Conservation (phyloP, 2,797 vertebrate species). For the Coccyzus lansbergi region DNA sequence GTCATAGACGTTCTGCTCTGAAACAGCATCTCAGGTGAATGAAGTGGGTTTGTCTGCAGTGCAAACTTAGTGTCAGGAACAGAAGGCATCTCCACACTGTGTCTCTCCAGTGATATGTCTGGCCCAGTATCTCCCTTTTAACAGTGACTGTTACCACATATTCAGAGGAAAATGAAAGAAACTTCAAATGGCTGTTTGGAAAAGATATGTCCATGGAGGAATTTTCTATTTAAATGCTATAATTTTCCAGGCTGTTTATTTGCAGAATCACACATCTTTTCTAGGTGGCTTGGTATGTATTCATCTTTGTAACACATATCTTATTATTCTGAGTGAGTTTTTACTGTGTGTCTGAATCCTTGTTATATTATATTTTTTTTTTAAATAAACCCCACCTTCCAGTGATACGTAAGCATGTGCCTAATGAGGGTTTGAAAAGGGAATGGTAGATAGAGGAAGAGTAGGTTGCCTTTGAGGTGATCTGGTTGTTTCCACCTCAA, state of each 20-base stretch:
- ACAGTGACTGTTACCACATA: neutral
- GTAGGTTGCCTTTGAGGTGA: neutral
- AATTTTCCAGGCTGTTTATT: neutral
- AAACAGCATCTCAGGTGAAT: neutral
- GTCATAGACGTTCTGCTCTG: neutral
- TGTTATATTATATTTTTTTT: neutral
- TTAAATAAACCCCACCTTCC: neutral
- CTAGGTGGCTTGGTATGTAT: neutral
- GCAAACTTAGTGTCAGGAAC: neutral
- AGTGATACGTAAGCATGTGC: neutral
- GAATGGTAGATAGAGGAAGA: neutral
- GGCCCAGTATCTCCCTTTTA: neutral
- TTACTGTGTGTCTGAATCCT: neutral
- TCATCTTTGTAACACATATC: neutral
- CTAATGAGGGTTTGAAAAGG: neutral
- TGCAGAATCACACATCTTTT: neutral
- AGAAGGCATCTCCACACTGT: neutral
- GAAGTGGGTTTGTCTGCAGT: neutral
- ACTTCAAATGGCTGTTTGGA: neutral
- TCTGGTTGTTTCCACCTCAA: neutral
- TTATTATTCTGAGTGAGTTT: neutral
- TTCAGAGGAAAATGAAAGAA: neutral
- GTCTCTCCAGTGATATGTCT: neutral
- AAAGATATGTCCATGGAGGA: neutral
- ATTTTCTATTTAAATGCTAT: neutral